Percentiles rank a stretch among this genome's conserved stretches.
phyloP scores from a whole-genome alignment of 1,140 invertebrate genomes.

The Drosophila suzukii region DNA sequence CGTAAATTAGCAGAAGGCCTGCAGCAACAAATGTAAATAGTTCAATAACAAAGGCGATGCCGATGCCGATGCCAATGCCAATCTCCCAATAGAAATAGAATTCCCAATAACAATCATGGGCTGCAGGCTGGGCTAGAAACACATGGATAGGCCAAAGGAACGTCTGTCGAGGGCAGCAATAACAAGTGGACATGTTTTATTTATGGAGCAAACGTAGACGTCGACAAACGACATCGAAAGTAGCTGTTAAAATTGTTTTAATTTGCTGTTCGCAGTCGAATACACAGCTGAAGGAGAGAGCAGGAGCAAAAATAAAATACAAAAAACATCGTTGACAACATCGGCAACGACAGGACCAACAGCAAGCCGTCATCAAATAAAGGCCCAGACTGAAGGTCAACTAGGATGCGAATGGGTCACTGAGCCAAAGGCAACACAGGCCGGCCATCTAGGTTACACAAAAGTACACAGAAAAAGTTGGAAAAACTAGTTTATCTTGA shows the following conservation, averaged over 20 bases:
- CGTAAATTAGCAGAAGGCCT: constrained; percentile 69
- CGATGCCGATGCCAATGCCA: constrained; percentile 40
- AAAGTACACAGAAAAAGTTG: not conserved
- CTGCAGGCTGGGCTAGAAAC: constrained; percentile 27
- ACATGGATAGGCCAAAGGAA: constrained; percentile 23
- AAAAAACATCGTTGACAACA: constrained; percentile 23
- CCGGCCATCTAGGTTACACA: constrained; percentile 18
- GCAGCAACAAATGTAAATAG: constrained; percentile 82
- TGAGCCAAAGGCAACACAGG: constrained; percentile 13
- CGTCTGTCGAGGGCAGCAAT: constrained; percentile 66
- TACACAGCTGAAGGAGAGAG: constrained; percentile 33
- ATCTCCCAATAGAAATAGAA: constrained; percentile 5
- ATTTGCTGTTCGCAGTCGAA: constrained; percentile 63
- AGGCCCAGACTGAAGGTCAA: constrained; percentile 47
- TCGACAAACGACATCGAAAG: constrained; percentile 67
- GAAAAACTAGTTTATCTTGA: not conserved
- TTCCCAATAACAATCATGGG: constrained; percentile 52
- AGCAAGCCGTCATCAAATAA: constrained; percentile 54
- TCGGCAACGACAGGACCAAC: constrained; percentile 36
- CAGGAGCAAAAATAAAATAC: constrained; percentile 10
- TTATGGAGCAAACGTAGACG: constrained; percentile 75
- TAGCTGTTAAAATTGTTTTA: constrained; percentile 83
- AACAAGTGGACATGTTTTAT: constrained; percentile 82
- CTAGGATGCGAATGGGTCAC: constrained; percentile 41
- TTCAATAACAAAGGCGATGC: constrained; percentile 76